These are phyloP conservation scores for Hoplodrina ambigua DNA, from an alignment of 2,888 invertebrate species.

Conservation along the genomic window DNA sequence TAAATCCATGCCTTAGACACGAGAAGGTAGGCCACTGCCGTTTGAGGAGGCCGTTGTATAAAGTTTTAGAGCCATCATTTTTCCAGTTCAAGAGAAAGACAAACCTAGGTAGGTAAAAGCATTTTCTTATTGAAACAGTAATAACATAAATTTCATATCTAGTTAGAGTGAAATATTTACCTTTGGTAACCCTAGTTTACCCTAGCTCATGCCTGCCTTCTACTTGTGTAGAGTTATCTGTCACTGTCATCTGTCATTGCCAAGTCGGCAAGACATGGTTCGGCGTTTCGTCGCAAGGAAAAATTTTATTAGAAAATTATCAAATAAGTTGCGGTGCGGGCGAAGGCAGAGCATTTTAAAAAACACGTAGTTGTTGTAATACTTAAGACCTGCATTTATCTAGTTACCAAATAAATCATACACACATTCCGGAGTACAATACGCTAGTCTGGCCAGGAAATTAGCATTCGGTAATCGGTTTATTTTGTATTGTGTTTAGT, in stretches of 20 bases:
- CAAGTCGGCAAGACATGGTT: constrained; percentile 22
- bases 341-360: constrained; percentile 3
- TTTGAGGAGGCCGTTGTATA: no score
- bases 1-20: background rate
- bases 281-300: constrained; percentile 25
- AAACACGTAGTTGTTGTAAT: constrained; percentile 4
- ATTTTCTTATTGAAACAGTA: no score
- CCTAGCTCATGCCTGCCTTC: background rate
- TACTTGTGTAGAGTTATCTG: background rate
- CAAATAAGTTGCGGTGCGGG: constrained; percentile 4
- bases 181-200: constrained; percentile 1
- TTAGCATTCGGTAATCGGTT: constrained; percentile 71
- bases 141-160: no score
- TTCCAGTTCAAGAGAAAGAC: no score
- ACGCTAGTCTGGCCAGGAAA: constrained; percentile 60
- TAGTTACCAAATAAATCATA: constrained; percentile 18
- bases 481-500: constrained; percentile 72
- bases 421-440: constrained; percentile 51
- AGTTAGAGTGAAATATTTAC: background rate
- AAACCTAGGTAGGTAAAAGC: no score
- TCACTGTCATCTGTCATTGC: constrained; percentile 19
- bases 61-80: no score
- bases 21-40: no score
- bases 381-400: constrained; percentile 4
- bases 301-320: constrained; percentile 14